These are phyloP conservation scores for Pardalotus punctatus DNA, from an alignment of 2,113 vertebrate species.

Conservation along the genomic window DNA sequence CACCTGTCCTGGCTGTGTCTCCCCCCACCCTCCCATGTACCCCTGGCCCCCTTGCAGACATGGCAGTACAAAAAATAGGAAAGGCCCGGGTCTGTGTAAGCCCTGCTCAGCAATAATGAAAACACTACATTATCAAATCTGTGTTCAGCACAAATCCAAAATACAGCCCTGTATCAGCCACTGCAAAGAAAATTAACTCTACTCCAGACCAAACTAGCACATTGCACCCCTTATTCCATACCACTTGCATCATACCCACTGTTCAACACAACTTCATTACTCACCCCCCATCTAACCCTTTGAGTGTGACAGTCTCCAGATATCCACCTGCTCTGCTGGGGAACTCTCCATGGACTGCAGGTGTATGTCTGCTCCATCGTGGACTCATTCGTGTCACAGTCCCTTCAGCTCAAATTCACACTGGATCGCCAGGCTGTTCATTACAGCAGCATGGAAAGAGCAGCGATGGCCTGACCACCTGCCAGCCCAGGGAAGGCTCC, in stretches of 20 bases:
- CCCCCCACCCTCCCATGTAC: not conserved
- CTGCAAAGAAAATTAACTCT: not conserved
- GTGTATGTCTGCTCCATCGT: not conserved
- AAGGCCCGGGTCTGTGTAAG: not conserved
- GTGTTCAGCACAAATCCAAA: not conserved
- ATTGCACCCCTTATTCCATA: not conserved
- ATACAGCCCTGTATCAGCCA: not conserved
- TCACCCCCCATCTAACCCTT: not conserved
- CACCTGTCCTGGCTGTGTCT: not conserved
- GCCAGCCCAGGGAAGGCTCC: not conserved
- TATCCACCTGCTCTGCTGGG: not conserved
- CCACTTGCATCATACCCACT: not conserved
- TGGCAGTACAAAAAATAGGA: not conserved
- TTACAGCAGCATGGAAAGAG: not conserved
- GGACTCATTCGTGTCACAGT: not conserved
- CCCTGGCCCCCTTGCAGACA: not conserved
- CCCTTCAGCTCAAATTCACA: not conserved
- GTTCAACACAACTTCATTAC: not conserved
- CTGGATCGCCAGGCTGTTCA: not conserved
- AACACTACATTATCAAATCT: not conserved
- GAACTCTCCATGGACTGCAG: not conserved
- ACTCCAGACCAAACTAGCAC: not conserved
- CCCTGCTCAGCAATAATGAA: not conserved
- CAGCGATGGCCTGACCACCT: not conserved
- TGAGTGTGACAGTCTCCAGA: not conserved